Base-by-base conservation (phyloP, 2,888 invertebrate genomes). In the Hyppa rectilinea region DNA sequence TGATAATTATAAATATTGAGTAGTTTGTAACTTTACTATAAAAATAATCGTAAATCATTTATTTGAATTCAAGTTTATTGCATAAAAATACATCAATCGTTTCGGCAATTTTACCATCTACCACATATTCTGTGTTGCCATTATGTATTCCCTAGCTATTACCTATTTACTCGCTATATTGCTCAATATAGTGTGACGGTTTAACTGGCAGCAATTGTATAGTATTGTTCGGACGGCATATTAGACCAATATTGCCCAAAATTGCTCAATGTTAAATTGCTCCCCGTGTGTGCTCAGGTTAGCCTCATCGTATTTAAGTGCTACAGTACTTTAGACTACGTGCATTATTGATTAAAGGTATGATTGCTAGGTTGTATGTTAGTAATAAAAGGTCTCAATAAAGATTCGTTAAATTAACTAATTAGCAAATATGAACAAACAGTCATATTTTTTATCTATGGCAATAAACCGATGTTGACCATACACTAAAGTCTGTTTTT, bases 291-390 rank as follows among this genome's bases (percentile, higher is more conserved):
- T 14, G 26, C 29, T 14, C 17, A 4, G 26, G n/a, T 75, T 43
- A 31, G 20, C 9, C 73, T 53, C 34, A 55, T 50, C 75, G 62
- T 81, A 34, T 66, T 71, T 62, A 66, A 66, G 78, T 63, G 66
- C 50, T 34, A 20, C 4, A n/a, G 59, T 58, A 53, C 75, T 75
- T 80, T 45, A 49, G 31, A 66, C 17, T 7, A 7, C 17, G 36
- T 75, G 60, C 63, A 78, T 64, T 75, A 75, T 78, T 64, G 56
- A 75, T 70, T n/a, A 14, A 38, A 23, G 40, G 23, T 50, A 14
- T 5, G 31, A 31, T 31, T 50, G 26, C 62, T 40, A 12, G 55
- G 50, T 78, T 60, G 20, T 49, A 55, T 23, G 61, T n/a, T n/a
- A n/a, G n/a, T n/a, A n/a, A n/a, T n/a, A n/a, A n/a, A n/a, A n/a